These are phyloP conservation scores for Parauchenoglanis punctatus DNA, from an alignment of 2,797 vertebrate species.

Conservation along the genomic window DNA sequence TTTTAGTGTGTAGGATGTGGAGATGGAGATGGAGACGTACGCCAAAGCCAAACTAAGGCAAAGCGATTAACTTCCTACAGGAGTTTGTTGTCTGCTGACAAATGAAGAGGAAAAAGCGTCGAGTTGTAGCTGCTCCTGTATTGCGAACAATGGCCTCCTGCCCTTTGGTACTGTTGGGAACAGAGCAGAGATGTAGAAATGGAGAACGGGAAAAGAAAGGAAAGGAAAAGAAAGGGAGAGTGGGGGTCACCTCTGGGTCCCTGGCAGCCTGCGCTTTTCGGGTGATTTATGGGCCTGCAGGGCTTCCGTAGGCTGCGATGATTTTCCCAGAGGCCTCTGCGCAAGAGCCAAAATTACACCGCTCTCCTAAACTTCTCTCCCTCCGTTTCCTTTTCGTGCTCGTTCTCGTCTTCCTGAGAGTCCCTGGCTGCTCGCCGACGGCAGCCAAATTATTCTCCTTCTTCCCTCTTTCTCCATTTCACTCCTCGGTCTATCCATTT, in stretches of 20 bases:
- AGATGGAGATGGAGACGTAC: background rate
- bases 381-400: background rate
- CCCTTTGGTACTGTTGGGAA: constrained; percentile 12
- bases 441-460: constrained; percentile 38
- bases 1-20: constrained; percentile 4
- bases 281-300: constrained; percentile 72
- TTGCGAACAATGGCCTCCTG: constrained; percentile 23
- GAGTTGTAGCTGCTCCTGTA: constrained; percentile 19
- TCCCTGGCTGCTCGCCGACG: constrained; percentile 40
- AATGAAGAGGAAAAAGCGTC: background rate
- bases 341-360: constrained; percentile 67
- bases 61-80: constrained; percentile 2
- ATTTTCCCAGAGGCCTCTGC: constrained; percentile 72
- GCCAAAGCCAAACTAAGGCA: background rate
- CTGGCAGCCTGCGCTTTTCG: constrained; percentile 58
- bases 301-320: constrained; percentile 64
- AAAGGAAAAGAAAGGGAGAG: background rate
- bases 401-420: background rate
- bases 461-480: constrained; percentile 21
- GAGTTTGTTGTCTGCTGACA: constrained; percentile 7
- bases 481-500: background rate
- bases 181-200: background rate
- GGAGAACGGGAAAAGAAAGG: constrained; percentile 3
- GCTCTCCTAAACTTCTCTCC: constrained; percentile 49
- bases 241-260: constrained; percentile 65